Conservation (phyloP, 2,888 invertebrate genomes). For the Eupithecia exiguata region DNA sequence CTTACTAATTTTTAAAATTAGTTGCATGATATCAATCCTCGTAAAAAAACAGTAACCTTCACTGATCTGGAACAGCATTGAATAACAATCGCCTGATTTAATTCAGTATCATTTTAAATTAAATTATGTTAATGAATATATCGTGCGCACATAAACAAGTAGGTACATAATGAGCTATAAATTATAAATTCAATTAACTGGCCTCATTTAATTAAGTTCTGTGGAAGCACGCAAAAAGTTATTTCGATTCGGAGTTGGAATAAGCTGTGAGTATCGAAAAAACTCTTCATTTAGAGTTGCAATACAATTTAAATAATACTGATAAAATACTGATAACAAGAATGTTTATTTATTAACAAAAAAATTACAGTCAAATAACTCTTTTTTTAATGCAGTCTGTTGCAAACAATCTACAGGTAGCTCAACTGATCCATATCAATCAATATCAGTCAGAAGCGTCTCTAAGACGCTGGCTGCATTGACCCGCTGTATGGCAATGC, state of each 20-base stretch:
- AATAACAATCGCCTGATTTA: slow-evolving; percentile 14
- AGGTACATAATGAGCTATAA: slow-evolving; percentile 67
- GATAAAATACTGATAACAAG: too few species aligned
- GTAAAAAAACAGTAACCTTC: background rate
- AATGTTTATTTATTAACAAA: too few species aligned
- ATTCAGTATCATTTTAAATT: slow-evolving; percentile 31
- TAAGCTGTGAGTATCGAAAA: background rate
- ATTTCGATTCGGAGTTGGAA: slow-evolving; percentile 53
- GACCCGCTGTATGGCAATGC: too few species aligned
- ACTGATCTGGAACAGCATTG: background rate
- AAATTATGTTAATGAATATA: slow-evolving; percentile 35
- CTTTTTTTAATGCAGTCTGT: too few species aligned
- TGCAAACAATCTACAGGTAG: too few species aligned
- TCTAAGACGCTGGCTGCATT: too few species aligned
- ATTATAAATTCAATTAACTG: slow-evolving; percentile 75
- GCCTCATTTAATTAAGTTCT: slow-evolving; percentile 63
- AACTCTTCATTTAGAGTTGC: background rate
- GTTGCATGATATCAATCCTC: background rate
- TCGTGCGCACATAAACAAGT: slow-evolving; percentile 29
- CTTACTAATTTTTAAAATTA: too few species aligned
- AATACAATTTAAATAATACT: background rate
- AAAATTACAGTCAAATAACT: too few species aligned
- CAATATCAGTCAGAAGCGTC: too few species aligned
- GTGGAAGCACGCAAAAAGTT: slow-evolving; percentile 48
- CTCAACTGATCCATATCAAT: too few species aligned